phyloP scores from a whole-genome alignment of 2,113 vertebrate species.

The Limanda limanda region DNA sequence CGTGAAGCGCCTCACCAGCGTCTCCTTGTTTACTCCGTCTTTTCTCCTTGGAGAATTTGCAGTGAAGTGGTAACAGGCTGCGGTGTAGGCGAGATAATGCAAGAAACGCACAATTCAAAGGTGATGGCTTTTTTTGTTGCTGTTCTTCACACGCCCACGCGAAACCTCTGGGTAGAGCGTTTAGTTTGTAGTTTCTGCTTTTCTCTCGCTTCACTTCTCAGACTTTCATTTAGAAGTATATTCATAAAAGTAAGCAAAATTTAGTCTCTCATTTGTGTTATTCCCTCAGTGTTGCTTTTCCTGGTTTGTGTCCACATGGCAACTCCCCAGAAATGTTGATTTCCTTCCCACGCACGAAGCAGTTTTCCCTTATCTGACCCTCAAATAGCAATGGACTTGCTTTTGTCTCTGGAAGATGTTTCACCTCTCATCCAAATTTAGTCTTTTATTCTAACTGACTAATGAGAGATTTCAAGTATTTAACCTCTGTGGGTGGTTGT shows the following conservation, averaged over 20 bases:
- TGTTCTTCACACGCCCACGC: constrained; percentile 6
- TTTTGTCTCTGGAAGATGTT: not conserved
- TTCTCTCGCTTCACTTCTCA: constrained; percentile 1
- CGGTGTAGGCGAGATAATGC: constrained; percentile 32
- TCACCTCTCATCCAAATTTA: no score
- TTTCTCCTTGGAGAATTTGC: constrained; percentile 45
- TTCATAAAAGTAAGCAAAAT: not conserved
- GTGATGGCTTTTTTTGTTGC: constrained; percentile 19
- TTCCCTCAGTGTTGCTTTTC: not conserved
- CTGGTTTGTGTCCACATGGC: constrained; percentile 16
- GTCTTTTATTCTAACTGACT: no score
- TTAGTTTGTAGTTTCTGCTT: constrained; percentile 16
- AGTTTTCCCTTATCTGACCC: not conserved
- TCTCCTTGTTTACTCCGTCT: constrained; percentile 32
- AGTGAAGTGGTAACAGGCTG: constrained; percentile 30
- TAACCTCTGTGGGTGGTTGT: no score
- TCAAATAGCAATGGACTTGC: not conserved
- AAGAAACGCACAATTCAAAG: constrained; percentile 42
- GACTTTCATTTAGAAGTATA: not conserved
- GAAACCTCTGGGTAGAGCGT: constrained; percentile 7
- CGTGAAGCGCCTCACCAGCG: constrained; percentile 30
- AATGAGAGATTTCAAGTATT: no score
- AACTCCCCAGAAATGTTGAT: constrained; percentile 5
- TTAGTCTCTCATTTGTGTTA: no score
- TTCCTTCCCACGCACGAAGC: not conserved